Conservation (phyloP, 2,888 invertebrate species). For the Drosophila cracens region DNA sequence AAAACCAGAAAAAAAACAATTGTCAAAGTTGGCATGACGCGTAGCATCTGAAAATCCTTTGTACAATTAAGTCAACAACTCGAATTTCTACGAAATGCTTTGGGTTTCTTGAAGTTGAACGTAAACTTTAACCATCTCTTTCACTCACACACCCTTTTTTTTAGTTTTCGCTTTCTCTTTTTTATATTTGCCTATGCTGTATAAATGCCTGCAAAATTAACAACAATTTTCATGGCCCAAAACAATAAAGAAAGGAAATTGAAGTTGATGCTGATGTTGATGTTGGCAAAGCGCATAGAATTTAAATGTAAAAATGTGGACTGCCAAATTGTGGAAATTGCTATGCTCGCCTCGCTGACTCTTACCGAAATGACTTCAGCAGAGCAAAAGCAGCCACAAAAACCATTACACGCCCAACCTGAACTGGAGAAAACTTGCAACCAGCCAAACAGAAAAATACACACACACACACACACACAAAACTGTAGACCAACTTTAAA, state of each 20-base stretch:
- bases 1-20: constrained; percentile 4
- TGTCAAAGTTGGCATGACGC: not conserved
- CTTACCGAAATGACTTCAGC: constrained; percentile 25
- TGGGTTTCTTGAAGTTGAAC: not conserved
- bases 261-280: constrained; percentile 41
- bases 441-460: constrained; percentile 13
- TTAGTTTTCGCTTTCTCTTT: not conserved
- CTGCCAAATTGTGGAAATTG: constrained; percentile 49
- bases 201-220: constrained; percentile 25
- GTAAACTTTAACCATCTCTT: constrained; percentile 13
- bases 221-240: constrained; percentile 21
- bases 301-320: constrained; percentile 62
- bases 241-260: constrained; percentile 56
- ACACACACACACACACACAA: constrained; percentile 4
- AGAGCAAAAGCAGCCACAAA: constrained; percentile 15
- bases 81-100: constrained; percentile 6
- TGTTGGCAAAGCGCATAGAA: constrained; percentile 54
- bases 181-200: not conserved
- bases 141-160: not conserved
- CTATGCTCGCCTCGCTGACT: constrained; percentile 38
- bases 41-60: constrained; percentile 17
- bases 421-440: constrained; percentile 4
- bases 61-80: constrained; percentile 19
- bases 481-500: constrained; percentile 36
- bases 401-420: constrained; percentile 19